Base-by-base conservation (phyloP, 2,113 vertebrate species). In the Silurus meridionalis region DNA sequence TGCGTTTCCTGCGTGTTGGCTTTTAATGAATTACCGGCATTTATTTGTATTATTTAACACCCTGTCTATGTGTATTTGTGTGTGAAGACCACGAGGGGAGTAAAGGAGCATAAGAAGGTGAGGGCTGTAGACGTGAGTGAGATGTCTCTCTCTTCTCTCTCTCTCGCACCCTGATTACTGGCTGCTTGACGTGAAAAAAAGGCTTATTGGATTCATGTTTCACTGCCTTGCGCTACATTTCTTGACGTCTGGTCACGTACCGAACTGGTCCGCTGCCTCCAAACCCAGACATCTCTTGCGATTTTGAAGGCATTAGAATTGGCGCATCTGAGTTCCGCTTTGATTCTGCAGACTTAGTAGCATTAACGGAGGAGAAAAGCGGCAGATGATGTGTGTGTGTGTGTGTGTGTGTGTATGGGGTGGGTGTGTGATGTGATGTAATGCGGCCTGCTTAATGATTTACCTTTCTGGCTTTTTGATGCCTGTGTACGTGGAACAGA, bases 211-310 rank as follows among this genome's bases (percentile, higher is more conserved):
- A 87, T 89, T 88, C 84, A 89, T 57, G 37, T 82, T 82, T 80
- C 74, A 83, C 50, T 81, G 37, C 21, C 89, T 91, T 89, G 87
- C 86, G 78, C 83, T 82, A 55, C 84, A 58, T 89, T 84, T 78
- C 87, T 86, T 85, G 82, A 89, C 86, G 88, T 92, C 89, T 92
- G 66, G 84, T 92, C 90, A 92, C 86, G 84, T 90, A 84, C 69
- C 8, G 13, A 66, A 87, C 77, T 63, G 8, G 48, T 81, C 83
- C 63, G 60, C 86, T 80, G 77, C 55, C 82, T 85, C 84, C 53
- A 4, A 89, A 86, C 87, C 86, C 89, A 89, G 86, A 91, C 89
- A 67, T 90, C 86, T 88, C 84, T 25, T 7, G 87, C 71, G 89
- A 90, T 88, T 90, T 90, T 86, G 75, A 71, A 82, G 72, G 90